Base-by-base conservation (phyloP, 2,888 invertebrate species). In the Marronus borbonicus region DNA sequence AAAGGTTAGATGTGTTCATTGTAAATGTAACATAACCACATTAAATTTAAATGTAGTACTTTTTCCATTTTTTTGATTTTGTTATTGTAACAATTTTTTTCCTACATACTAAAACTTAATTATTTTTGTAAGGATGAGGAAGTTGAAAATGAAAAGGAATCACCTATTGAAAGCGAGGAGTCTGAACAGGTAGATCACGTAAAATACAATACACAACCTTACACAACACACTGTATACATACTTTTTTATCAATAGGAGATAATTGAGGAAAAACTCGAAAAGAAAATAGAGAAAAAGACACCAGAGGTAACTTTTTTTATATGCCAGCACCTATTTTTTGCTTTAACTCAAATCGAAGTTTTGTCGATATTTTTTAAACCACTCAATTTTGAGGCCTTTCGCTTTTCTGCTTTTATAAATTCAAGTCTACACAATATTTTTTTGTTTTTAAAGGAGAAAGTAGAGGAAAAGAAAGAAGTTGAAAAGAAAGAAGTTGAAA, bases 111-210 rank as follows among this genome's bases (percentile, higher is more conserved):
- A 76, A 75, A 49, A 14, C 14, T 44, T 14, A 44, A 52, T 76
- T 78, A 28, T 66, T 60, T 80, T 79, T 65, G 70, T 52, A 80
- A 80, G 69, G 28, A 78, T 64, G 80, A 81, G 79, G 79, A 80
- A 85, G 86, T 82, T 79, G 76, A 78, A 80, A 83, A 85, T 81
- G 82, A 83, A 78, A 84, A 81, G 68, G 68, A 78, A 80, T 77
- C 79, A 68, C 77, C 81, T 76, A 82, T 77, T 62, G 81, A 81
- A 77, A 80, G 80, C 77, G 75, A 80, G 58, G 81, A 81, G 66
- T 76, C 80, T 44, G 79, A 80, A 62, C 76, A 81, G 81, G 81
- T 81, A 81, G 78, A 81, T 60, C 58, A 77, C 66, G 72, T 75
- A 60, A 75, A 64, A 62, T 50, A 78, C 68, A 65, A 66, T 75